A percentile compares a stretch with the other conserved stretches of the same genome.
Evolutionary conservation across 2,113 vertebrate species (phyloP).

Genomic region (Dicentrarchus labrax): DNA sequence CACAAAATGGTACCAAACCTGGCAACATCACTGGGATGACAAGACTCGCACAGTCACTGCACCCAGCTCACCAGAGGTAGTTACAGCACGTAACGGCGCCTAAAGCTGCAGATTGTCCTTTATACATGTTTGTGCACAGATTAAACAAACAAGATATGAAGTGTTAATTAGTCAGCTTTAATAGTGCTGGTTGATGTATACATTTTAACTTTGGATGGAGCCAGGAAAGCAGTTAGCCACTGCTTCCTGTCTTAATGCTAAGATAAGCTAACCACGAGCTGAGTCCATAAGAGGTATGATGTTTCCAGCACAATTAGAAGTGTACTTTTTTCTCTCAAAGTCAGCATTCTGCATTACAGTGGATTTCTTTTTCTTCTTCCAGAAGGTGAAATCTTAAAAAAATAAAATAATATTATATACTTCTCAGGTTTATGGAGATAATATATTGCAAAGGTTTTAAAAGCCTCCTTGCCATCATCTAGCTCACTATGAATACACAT

Average conservation of each 20-base stretch:
- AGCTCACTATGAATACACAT: conserved; percentile 51
- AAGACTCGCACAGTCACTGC: not conserved
- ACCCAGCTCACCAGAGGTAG: not conserved
- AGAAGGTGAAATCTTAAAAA: conserved; percentile 30
- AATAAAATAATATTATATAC: conserved; percentile 41
- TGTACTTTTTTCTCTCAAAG: conserved; percentile 28
- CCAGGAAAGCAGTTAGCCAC: not conserved
- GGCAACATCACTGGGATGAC: not conserved
- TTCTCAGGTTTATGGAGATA: conserved; percentile 78
- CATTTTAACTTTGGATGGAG: not conserved
- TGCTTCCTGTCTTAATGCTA: not conserved
- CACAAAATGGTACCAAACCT: not conserved
- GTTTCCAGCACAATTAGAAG: conserved; percentile 55
- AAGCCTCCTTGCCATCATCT: conserved; percentile 61
- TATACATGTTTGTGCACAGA: not conserved
- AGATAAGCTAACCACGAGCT: not conserved
- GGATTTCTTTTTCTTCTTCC: conserved; percentile 50
- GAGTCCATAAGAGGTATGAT: not conserved
- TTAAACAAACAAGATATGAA: not conserved
- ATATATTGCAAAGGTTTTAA: conserved; percentile 67
- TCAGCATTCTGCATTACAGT: conserved; percentile 29
- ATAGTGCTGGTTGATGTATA: not conserved
- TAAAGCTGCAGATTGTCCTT: not conserved
- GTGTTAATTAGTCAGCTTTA: not conserved
- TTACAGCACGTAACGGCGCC: not conserved